Percentiles rank a stretch among this genome's conserved stretches.
These are phyloP conservation scores for Trissoscelio sp. DNA, from an alignment of 2,888 invertebrate genomes.

Conservation along the genomic window DNA sequence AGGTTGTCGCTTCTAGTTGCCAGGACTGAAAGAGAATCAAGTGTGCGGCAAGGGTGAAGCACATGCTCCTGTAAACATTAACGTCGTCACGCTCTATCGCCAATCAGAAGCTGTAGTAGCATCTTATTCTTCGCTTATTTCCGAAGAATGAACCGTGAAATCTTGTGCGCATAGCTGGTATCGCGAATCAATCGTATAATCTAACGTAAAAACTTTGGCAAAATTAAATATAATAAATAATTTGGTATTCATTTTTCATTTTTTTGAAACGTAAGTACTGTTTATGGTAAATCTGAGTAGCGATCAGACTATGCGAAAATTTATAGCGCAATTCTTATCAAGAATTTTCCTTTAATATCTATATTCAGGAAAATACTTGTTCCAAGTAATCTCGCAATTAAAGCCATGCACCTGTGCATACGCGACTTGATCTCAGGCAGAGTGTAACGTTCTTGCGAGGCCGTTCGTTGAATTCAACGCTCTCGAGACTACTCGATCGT, in stretches of 20 bases:
- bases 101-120: constrained; percentile 71
- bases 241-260: no score
- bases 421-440: constrained; percentile 51
- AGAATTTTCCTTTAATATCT: constrained; percentile 39
- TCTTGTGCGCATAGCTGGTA: constrained; percentile 27
- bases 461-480: constrained; percentile 66
- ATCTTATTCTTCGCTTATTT: constrained; percentile 29
- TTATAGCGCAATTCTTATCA: constrained; percentile 11
- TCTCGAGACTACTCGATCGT: constrained; percentile 71
- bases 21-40: constrained; percentile 63
- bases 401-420: constrained; percentile 58
- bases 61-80: constrained; percentile 77
- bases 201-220: background rate
- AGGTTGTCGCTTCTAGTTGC: constrained; percentile 68
- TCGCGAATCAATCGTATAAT: background rate
- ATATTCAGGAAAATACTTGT: constrained; percentile 48
- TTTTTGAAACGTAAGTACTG: background rate
- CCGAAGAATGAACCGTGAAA: constrained; percentile 47
- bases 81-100: constrained; percentile 79
- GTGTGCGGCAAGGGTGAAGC: constrained; percentile 74
- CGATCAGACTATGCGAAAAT: background rate
- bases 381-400: constrained; percentile 47
- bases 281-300: background rate
- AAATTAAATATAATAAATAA: background rate
- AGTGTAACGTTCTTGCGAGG: constrained; percentile 63